Evolutionary conservation across 2,113 vertebrate species (phyloP).

Genomic region (Perca fluviatilis): DNA sequence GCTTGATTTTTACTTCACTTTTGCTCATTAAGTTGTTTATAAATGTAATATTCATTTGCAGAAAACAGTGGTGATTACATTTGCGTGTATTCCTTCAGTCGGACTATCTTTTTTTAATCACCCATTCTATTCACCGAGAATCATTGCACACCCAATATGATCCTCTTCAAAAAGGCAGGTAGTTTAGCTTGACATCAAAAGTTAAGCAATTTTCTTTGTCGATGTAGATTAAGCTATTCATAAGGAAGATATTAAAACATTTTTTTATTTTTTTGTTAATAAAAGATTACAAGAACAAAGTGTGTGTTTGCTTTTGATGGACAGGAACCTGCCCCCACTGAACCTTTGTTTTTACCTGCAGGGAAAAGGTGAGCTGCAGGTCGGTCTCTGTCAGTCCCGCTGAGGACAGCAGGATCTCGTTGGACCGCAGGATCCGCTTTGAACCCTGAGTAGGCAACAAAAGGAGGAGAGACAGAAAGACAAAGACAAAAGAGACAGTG

Average conservation of each 20-base stretch:
- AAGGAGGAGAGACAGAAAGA: not conserved
- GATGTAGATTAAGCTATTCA: not conserved
- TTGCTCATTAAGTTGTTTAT: too few relatives aligned
- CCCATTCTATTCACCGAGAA: too few relatives aligned
- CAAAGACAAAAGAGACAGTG: not conserved
- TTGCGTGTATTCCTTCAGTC: too few relatives aligned
- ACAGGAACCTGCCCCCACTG: not conserved
- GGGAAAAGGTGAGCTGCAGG: conserved; percentile 92
- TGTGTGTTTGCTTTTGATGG: not conserved
- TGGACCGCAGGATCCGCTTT: conserved; percentile 93
- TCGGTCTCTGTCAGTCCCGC: conserved; percentile 92
- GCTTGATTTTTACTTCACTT: too few relatives aligned
- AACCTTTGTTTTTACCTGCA: conserved; percentile 85
- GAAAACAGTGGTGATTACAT: too few relatives aligned
- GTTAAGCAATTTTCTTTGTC: not conserved
- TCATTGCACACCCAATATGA: too few relatives aligned
- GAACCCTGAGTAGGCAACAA: conserved; percentile 85
- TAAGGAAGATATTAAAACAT: not conserved
- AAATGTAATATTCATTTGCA: too few relatives aligned
- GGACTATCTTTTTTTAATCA: too few relatives aligned
- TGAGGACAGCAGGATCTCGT: conserved; percentile 91
- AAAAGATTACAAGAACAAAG: not conserved
- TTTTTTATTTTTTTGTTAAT: not conserved
- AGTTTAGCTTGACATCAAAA: too few relatives aligned
- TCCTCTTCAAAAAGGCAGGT: too few relatives aligned